Evolutionary conservation across 92 coral and sea anemone genomes (phyloP).

Genomic region (Zoanthus gigantus): DNA sequence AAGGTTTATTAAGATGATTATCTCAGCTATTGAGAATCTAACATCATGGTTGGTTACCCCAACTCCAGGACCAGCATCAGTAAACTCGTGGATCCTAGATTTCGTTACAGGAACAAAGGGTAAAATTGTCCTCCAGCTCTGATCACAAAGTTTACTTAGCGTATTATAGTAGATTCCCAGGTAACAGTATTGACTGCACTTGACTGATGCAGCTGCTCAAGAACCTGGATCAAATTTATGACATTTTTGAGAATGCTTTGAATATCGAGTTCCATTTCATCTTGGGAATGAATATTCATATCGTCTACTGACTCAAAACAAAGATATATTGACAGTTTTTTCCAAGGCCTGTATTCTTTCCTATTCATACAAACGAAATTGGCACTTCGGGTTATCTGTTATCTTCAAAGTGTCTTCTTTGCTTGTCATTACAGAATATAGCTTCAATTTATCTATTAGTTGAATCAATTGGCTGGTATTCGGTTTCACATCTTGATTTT

Average conservation of each 20-base stretch:
- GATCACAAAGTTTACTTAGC: no score
- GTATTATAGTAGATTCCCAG: no score
- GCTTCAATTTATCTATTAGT: constrained; percentile 1
- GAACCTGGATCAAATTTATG: no score
- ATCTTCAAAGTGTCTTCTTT: constrained; percentile 1
- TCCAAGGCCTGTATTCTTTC: no score
- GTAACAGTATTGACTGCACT: no score
- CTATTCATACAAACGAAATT: neutral
- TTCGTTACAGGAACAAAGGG: neutral
- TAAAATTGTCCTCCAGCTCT: no score
- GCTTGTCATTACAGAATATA: constrained; percentile 8
- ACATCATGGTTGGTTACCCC: constrained; percentile 44
- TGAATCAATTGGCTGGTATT: neutral
- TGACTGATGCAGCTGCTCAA: no score
- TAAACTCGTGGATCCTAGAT: constrained; percentile 34
- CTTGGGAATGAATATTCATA: no score
- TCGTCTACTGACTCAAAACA: no score
- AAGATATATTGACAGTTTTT: no score
- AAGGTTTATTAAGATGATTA: neutral
- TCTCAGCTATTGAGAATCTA: constrained; percentile 8
- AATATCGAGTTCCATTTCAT: no score
- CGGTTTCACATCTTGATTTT: neutral
- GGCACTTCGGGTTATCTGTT: neutral
- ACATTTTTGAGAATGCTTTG: no score
- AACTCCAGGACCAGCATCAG: constrained; percentile 45